A percentile compares a stretch with the other conserved stretches of the same genome.
These are phyloP conservation scores for Motacilla alba DNA, from an alignment of 2,113 vertebrate genomes.

Conservation along the genomic window DNA sequence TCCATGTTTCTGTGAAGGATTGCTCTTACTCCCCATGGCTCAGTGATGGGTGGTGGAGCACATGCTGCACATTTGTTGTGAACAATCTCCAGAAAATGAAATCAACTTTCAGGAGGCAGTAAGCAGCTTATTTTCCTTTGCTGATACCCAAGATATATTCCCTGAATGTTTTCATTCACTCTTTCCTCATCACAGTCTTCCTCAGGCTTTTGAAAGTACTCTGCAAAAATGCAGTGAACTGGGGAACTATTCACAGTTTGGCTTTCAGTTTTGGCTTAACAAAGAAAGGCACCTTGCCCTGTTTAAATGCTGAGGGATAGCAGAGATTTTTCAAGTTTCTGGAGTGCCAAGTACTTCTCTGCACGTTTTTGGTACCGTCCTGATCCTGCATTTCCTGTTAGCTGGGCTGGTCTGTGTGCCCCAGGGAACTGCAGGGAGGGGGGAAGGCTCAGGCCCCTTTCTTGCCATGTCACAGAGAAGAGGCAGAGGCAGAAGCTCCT, in stretches of 20 bases:
- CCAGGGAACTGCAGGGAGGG: background rate
- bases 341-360: background rate
- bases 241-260: background rate
- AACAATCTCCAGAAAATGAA: background rate
- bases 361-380: background rate
- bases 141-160: background rate
- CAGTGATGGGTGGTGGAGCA: background rate
- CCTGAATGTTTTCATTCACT: background rate
- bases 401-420: background rate
- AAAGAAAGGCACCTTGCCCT: background rate
- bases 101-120: background rate
- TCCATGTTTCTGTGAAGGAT: background rate
- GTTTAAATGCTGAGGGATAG: background rate
- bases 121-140: background rate
- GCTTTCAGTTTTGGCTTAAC: background rate
- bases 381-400: slow-evolving; percentile 12
- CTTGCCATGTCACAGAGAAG: background rate
- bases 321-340: background rate
- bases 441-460: background rate
- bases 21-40: background rate
- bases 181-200: background rate
- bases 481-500: background rate
- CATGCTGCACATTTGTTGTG: background rate
- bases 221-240: background rate
- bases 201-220: background rate